Conservation (phyloP, 2,797 vertebrate species). For the Columba guinea region DNA sequence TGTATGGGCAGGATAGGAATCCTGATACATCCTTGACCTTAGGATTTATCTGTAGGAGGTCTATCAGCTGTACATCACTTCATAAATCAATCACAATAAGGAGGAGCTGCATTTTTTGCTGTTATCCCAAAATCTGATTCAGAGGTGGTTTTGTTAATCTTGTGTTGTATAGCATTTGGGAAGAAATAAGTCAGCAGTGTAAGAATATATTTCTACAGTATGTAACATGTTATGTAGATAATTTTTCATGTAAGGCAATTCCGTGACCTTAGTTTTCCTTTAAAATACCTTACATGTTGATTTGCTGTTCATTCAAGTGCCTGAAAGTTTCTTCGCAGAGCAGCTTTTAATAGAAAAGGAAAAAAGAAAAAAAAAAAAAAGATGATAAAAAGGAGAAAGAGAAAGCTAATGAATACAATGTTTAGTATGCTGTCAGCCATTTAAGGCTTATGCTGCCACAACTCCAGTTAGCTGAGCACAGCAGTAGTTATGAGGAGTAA, state of each 20-base stretch:
- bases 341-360: not conserved
- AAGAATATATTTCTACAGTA: not conserved
- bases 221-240: not conserved
- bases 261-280: not conserved
- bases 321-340: not conserved
- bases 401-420: not conserved
- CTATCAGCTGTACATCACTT: not conserved
- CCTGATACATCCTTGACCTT: not conserved
- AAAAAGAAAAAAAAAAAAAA: no score
- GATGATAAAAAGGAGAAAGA: not conserved
- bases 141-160: not conserved
- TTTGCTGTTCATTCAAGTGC: not conserved
- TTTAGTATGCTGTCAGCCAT: slow-evolving; percentile 36
- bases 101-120: not conserved
- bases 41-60: not conserved
- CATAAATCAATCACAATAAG: not conserved
- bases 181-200: not conserved
- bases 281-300: not conserved
- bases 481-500: slow-evolving; percentile 61
- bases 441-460: slow-evolving; percentile 40
- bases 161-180: not conserved
- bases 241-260: not conserved
- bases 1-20: not conserved
- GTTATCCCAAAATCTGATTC: not conserved
- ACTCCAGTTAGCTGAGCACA: slow-evolving; percentile 67